Conservation (phyloP, 2,797 vertebrate genomes). For the Hoplostethus atlanticus region DNA sequence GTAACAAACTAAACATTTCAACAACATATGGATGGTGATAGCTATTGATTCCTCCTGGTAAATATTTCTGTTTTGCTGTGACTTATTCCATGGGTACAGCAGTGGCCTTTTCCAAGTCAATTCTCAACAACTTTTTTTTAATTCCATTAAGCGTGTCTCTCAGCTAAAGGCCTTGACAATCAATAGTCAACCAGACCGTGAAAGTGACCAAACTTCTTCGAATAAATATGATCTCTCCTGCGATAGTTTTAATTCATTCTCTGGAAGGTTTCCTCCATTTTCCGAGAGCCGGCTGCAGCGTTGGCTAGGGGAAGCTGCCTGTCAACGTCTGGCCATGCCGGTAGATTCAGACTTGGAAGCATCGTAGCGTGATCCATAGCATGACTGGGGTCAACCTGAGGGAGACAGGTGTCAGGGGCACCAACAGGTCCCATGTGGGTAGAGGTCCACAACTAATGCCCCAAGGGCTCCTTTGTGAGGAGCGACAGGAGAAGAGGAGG, state of each 20-base stretch:
- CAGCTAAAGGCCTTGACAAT: slow-evolving; percentile 64
- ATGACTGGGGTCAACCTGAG: slow-evolving; percentile 76
- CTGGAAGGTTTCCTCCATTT: slow-evolving; percentile 55
- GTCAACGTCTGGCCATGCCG: slow-evolving; percentile 57
- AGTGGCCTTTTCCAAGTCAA: slow-evolving; percentile 71
- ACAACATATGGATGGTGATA: slow-evolving; percentile 43
- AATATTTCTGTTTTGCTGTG: slow-evolving; percentile 40
- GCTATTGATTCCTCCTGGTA: slow-evolving; percentile 62
- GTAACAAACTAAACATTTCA: slow-evolving; percentile 38
- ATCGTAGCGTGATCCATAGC: slow-evolving; percentile 75
- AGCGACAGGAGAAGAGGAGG: slow-evolving; percentile 67
- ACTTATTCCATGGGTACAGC: slow-evolving; percentile 34
- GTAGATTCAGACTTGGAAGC: slow-evolving; percentile 71
- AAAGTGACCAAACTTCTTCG: slow-evolving; percentile 70
- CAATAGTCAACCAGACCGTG: slow-evolving; percentile 72
- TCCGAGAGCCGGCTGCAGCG: slow-evolving; percentile 25
- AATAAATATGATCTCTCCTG: slow-evolving; percentile 73
- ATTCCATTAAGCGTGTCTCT: slow-evolving; percentile 71
- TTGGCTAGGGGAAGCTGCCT: slow-evolving; percentile 56
- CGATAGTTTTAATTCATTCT: slow-evolving; percentile 53
- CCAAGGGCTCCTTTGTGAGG: slow-evolving; percentile 67
- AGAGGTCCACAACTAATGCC: slow-evolving; percentile 73
- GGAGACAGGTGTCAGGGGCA: slow-evolving; percentile 83
- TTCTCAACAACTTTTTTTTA: slow-evolving; percentile 63
- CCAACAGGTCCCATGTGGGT: slow-evolving; percentile 81